Percentiles rank a stretch among this genome's conserved stretches.
phyloP scores from a whole-genome alignment of 2,888 invertebrate genomes.

The Cetonia aurata region DNA sequence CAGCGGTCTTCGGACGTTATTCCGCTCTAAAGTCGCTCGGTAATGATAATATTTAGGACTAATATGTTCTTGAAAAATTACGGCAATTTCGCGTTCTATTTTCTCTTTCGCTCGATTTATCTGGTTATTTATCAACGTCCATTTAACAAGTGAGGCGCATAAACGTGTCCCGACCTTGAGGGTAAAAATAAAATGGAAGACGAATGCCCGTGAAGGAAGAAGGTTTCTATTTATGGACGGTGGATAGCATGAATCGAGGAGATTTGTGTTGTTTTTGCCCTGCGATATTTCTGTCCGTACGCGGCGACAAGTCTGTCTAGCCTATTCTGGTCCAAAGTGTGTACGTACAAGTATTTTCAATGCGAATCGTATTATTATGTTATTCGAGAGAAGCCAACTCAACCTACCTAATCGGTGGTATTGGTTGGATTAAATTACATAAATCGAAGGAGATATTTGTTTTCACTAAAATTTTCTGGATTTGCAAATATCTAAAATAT shows the following conservation, averaged over 20 bases:
- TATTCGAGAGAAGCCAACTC: too few relatives aligned
- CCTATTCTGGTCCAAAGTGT: too few relatives aligned
- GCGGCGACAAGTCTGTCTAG: slow-evolving; percentile 14
- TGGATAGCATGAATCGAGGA: slow-evolving; percentile 19
- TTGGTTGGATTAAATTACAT: too few relatives aligned
- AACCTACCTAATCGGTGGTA: too few relatives aligned
- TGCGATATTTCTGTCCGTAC: slow-evolving; percentile 2
- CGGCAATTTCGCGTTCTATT: slow-evolving; percentile 13
- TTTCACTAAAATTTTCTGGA: too few relatives aligned
- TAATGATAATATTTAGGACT: slow-evolving; percentile 27
- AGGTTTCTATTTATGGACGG: slow-evolving; percentile 27
- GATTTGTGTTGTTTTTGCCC: slow-evolving; percentile 28
- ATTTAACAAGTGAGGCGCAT: slow-evolving; percentile 10
- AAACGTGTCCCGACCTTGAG: slow-evolving; percentile 17
- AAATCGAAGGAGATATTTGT: too few relatives aligned
- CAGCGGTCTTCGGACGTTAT: background rate
- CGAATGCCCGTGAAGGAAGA: slow-evolving; percentile 17
- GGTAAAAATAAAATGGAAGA: slow-evolving; percentile 25
- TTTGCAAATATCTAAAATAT: too few relatives aligned
- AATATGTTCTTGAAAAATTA: slow-evolving; percentile 15
- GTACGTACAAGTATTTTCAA: too few relatives aligned
- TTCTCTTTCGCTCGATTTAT: slow-evolving; percentile 27
- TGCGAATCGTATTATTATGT: too few relatives aligned
- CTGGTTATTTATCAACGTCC: slow-evolving; percentile 31
- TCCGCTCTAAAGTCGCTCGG: background rate